Percentiles rank a stretch among this genome's conserved stretches.
Conservation (phyloP, 2,113 vertebrate species). For the Galemys pyrenaicus region DNA sequence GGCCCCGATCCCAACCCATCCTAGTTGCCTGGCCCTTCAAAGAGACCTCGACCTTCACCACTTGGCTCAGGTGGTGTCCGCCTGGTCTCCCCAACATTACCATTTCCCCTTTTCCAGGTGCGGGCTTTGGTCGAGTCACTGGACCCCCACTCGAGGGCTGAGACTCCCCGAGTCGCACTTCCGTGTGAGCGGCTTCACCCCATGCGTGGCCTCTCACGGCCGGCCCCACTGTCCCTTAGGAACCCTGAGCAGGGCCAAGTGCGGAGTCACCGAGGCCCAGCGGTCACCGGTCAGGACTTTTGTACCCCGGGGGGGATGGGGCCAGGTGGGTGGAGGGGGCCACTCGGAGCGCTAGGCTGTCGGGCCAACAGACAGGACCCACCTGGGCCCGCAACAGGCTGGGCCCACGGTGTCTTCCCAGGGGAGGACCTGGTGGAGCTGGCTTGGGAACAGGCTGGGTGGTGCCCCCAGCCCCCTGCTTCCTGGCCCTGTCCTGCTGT, state of each 20-base stretch:
- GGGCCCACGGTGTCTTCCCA: not conserved
- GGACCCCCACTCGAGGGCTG: rapidly evolving
- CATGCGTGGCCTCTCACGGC: not conserved
- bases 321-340: not conserved
- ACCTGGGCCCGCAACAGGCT: not conserved
- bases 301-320: too few relatives aligned
- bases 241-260: not conserved
- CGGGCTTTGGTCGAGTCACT: too few relatives aligned
- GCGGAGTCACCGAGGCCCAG: not conserved
- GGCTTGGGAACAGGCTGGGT: not conserved
- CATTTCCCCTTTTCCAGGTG: not conserved
- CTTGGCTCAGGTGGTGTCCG: rapidly evolving
- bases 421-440: not conserved
- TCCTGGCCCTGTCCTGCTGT: too few relatives aligned
- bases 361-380: too few relatives aligned
- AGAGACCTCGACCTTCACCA: rapidly evolving
- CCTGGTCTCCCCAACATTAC: rapidly evolving
- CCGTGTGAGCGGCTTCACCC: not conserved
- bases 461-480: not conserved
- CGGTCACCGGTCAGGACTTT: too few relatives aligned
- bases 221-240: rapidly evolving
- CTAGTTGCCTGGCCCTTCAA: rapidly evolving
- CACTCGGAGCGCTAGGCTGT: too few relatives aligned
- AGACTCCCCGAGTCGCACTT: not conserved
- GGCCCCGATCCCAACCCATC: rapidly evolving